phyloP scores from a whole-genome alignment of 2,113 vertebrate genomes.

The Pterocles orientalis region DNA sequence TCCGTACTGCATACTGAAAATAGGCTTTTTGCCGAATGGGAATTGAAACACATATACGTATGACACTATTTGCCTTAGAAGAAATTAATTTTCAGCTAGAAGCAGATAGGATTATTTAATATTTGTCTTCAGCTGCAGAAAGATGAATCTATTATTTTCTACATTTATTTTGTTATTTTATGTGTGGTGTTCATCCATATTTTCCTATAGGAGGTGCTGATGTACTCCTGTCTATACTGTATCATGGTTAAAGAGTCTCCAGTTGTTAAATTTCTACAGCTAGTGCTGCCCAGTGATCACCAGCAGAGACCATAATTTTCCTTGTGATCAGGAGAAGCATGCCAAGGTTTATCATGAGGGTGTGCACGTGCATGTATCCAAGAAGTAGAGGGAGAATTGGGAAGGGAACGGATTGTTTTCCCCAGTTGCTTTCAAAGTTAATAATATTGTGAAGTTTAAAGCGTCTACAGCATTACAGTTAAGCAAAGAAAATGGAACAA shows the following conservation, averaged over 20 bases:
- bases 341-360: fast-evolving
- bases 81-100: slow-evolving; percentile 83
- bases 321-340: neutral
- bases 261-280: neutral
- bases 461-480: neutral
- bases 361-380: fast-evolving
- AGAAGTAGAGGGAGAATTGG: neutral
- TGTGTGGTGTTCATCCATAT: neutral
- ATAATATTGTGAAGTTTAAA: neutral
- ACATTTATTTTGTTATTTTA: slow-evolving; percentile 75
- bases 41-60: slow-evolving; percentile 77
- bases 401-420: neutral
- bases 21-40: slow-evolving; percentile 78
- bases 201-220: slow-evolving; percentile 68
- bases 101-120: slow-evolving; percentile 83
- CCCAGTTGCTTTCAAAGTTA: neutral
- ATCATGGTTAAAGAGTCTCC: slow-evolving; percentile 13
- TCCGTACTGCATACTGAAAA: slow-evolving; percentile 67
- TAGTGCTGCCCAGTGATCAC: neutral
- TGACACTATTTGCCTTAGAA: slow-evolving; percentile 82
- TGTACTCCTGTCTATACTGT: neutral
- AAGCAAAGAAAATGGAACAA: neutral
- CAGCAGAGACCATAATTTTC: neutral
- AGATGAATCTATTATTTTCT: slow-evolving; percentile 83
- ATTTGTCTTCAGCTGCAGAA: slow-evolving; percentile 82